phyloP scores from a whole-genome alignment of 2,797 vertebrate species.

The Momotus momota region DNA sequence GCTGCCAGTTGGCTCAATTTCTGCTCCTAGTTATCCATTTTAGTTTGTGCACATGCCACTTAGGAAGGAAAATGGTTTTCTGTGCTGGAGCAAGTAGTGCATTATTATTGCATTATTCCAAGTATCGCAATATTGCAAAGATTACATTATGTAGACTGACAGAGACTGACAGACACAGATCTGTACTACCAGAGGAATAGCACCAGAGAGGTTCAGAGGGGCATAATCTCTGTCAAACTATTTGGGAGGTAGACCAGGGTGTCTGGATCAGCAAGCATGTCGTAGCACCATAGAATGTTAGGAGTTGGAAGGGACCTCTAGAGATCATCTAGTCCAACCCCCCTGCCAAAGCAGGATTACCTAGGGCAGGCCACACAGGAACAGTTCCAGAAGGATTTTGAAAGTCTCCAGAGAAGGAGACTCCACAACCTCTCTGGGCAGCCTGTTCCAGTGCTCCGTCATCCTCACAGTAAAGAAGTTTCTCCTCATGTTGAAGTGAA shows the following conservation, averaged over 20 bases:
- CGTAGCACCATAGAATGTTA: too few relatives aligned
- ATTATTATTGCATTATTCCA: background rate
- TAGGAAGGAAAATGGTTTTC: background rate
- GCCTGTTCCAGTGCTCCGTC: too few relatives aligned
- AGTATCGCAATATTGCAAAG: background rate
- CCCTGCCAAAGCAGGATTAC: too few relatives aligned
- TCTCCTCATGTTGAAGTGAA: too few relatives aligned
- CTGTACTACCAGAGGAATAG: background rate
- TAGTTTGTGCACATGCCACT: background rate
- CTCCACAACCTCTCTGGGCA: too few relatives aligned
- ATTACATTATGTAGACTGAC: background rate
- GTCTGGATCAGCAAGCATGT: background rate
- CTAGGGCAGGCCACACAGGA: too few relatives aligned
- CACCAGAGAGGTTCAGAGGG: background rate
- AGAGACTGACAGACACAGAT: background rate
- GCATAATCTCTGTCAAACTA: background rate
- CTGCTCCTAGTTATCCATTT: background rate
- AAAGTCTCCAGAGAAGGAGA: too few relatives aligned
- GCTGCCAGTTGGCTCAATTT: background rate
- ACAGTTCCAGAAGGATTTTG: too few relatives aligned
- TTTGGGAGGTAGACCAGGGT: background rate
- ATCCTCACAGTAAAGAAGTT: too few relatives aligned
- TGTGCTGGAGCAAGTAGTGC: background rate
- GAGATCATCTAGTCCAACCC: too few relatives aligned
- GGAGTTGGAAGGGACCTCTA: too few relatives aligned